Evolutionary conservation across 1,140 invertebrate genomes (phyloP).

Genomic region (Eumaeus atala): DNA sequence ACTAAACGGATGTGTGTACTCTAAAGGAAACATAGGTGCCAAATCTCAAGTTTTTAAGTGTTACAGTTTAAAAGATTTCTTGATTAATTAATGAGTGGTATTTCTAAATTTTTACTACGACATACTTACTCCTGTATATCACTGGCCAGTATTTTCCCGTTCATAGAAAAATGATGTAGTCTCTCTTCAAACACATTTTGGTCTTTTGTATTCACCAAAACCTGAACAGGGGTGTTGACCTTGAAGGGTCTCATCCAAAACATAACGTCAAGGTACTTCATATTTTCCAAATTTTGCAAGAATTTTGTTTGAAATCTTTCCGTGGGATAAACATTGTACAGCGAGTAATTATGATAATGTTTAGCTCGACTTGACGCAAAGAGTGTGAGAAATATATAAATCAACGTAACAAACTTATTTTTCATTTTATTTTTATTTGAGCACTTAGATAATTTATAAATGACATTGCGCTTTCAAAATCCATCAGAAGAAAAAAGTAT

Average conservation of each 20-base stretch:
- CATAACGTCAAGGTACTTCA: slow-evolving; percentile 47
- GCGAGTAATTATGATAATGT: slow-evolving; percentile 39
- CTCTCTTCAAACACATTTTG: slow-evolving; percentile 39
- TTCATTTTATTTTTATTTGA: slow-evolving; percentile 28
- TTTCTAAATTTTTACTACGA: too few relatives aligned
- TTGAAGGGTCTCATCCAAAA: slow-evolving; percentile 52
- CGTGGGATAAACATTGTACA: slow-evolving; percentile 33
- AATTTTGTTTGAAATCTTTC: slow-evolving; percentile 48
- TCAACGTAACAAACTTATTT: slow-evolving; percentile 16
- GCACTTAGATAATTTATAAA: not conserved
- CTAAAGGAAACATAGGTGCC: too few relatives aligned
- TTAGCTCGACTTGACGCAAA: slow-evolving; percentile 28
- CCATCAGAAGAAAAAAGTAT: too few relatives aligned
- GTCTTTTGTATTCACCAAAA: slow-evolving; percentile 42
- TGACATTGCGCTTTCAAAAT: not conserved
- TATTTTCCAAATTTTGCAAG: slow-evolving; percentile 38
- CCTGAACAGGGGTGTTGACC: slow-evolving; percentile 38
- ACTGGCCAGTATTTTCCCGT: slow-evolving; percentile 23
- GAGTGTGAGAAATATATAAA: slow-evolving; percentile 32
- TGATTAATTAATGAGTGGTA: too few relatives aligned
- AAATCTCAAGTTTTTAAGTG: too few relatives aligned
- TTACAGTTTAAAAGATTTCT: too few relatives aligned
- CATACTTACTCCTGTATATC: slow-evolving; percentile 39
- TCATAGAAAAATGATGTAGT: slow-evolving; percentile 38
- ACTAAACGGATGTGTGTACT: too few relatives aligned